Conservation (phyloP, 2,888 invertebrate genomes). For the Lingula anatina region DNA sequence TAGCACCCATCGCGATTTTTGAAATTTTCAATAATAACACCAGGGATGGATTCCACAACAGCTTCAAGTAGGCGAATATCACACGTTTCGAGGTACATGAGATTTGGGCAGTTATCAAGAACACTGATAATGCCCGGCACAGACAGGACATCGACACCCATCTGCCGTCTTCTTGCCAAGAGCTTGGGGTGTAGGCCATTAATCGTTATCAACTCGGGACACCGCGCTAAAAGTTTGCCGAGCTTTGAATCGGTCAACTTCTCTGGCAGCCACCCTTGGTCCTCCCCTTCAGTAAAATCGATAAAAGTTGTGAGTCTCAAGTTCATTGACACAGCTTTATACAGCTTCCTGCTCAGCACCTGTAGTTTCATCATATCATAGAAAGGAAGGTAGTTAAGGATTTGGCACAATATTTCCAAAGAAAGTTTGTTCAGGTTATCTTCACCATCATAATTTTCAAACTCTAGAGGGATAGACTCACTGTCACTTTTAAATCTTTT, state of each 20-base stretch:
- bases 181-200: conserved; percentile 27
- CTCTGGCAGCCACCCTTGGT: conserved; percentile 27
- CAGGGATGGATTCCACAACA: conserved; percentile 24
- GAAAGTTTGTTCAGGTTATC: conserved; percentile 21
- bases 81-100: conserved; percentile 33
- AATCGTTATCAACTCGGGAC: conserved; percentile 28
- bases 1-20: conserved; percentile 29
- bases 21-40: conserved; percentile 33
- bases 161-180: conserved; percentile 20
- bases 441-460: too few species aligned
- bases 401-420: conserved; percentile 31
- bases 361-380: conserved; percentile 26
- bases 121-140: conserved; percentile 34
- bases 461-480: too few species aligned
- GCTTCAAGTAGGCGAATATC: conserved; percentile 33
- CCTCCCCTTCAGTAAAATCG: conserved; percentile 25
- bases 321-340: conserved; percentile 27
- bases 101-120: conserved; percentile 16
- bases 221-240: conserved; percentile 22
- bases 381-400: conserved; percentile 28
- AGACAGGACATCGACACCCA: conserved; percentile 21
- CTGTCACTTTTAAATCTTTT: too few species aligned
- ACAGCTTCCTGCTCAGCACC: conserved; percentile 20
- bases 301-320: conserved; percentile 22
- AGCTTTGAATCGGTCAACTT: conserved; percentile 29